phyloP scores from a whole-genome alignment of 2,888 invertebrate species.

The Drosophila sordidapex region DNA sequence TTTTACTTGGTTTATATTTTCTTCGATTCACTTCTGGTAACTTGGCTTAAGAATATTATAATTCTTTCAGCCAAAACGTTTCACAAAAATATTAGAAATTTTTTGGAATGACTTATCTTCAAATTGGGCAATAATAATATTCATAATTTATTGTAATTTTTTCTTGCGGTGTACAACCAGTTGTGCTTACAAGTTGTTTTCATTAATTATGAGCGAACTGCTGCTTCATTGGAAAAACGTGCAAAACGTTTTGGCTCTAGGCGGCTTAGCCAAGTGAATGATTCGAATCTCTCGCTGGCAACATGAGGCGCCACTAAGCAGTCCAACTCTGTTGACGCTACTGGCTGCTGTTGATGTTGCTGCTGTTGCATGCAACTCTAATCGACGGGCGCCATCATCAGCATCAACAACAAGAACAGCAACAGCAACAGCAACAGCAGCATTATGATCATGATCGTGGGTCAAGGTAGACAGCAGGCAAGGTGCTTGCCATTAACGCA shows the following conservation, averaged over 20 bases:
- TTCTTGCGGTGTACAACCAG: conserved; percentile 23
- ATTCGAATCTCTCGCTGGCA: conserved; percentile 63
- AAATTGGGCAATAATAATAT: background rate
- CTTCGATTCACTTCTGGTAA: background rate
- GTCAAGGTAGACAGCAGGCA: conserved; percentile 66
- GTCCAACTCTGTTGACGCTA: conserved; percentile 42
- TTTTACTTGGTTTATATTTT: background rate
- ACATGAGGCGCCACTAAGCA: conserved; percentile 68
- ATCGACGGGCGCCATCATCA: conserved; percentile 74
- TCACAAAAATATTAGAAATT: background rate
- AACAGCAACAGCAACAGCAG: conserved; percentile 15
- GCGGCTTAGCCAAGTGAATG: conserved; percentile 74
- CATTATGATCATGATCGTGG: conserved; percentile 47
- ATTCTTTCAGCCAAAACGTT: background rate
- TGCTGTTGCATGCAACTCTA: conserved; percentile 76
- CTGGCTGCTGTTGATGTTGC: conserved; percentile 32
- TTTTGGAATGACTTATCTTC: background rate
- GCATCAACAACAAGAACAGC: conserved; percentile 31
- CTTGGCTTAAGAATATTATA: background rate
- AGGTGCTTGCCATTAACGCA: conserved; percentile 71
- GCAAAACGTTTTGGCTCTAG: conserved; percentile 71
- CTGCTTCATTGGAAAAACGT: conserved; percentile 79
- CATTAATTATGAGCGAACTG: conserved; percentile 75
- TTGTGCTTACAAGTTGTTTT: conserved; percentile 59
- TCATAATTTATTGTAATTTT: background rate